phyloP scores from a whole-genome alignment of 2,113 vertebrate genomes.

The Ploceus nigricollis region DNA sequence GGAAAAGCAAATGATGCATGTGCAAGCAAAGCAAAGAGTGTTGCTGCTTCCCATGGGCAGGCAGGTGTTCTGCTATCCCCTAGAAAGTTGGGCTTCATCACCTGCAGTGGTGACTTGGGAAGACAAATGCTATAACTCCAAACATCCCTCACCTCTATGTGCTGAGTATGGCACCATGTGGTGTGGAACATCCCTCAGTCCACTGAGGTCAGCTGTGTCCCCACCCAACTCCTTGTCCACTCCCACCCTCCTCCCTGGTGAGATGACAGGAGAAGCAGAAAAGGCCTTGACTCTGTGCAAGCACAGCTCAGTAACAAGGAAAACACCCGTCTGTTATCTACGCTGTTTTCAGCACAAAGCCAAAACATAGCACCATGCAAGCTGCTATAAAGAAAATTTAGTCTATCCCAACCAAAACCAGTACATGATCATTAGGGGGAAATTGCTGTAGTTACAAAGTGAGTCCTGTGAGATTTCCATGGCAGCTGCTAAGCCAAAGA shows the following conservation, averaged over 20 bases:
- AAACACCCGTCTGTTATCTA: neutral
- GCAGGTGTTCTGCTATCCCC: neutral
- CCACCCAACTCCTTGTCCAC: neutral
- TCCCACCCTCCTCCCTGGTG: neutral
- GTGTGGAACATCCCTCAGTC: neutral
- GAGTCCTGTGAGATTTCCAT: neutral
- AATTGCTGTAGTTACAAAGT: neutral
- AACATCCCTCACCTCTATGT: neutral
- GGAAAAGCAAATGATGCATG: neutral
- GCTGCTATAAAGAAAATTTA: neutral
- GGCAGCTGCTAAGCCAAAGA: neutral
- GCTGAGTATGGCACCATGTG: fast-evolving
- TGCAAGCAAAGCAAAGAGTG: neutral
- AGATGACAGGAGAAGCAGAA: neutral
- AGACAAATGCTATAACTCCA: neutral
- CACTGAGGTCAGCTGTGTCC: neutral
- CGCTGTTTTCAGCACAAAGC: neutral
- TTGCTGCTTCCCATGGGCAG: fast-evolving
- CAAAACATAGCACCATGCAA: neutral
- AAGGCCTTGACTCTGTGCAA: neutral
- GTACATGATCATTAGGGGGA: neutral
- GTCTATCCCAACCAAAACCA: neutral
- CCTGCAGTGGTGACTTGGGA: fast-evolving
- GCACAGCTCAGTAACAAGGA: neutral
- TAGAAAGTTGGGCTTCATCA: neutral